A percentile compares a stretch with the other conserved stretches of the same genome.
phyloP scores from a whole-genome alignment of 2,797 vertebrate genomes.

The Pygocentrus nattereri region DNA sequence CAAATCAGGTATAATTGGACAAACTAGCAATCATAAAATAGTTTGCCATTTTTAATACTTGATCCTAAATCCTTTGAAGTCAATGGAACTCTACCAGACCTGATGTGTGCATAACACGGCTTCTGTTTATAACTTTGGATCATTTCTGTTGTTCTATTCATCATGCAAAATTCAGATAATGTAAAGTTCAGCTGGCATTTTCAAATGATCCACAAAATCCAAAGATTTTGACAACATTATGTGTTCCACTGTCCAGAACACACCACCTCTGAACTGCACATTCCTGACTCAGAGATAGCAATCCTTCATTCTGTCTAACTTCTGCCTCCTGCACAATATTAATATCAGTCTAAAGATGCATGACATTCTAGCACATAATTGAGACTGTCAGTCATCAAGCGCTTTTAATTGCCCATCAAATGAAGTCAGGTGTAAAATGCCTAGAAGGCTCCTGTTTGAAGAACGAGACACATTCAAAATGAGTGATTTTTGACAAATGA shows the following conservation, averaged over 20 bases:
- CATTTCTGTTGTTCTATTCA: background rate
- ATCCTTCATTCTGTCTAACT: conserved; percentile 25
- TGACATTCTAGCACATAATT: background rate
- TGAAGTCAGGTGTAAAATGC: conserved; percentile 23
- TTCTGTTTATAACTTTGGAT: background rate
- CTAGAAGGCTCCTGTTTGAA: conserved; percentile 12
- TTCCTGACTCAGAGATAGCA: conserved; percentile 46
- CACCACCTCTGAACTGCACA: conserved; percentile 42
- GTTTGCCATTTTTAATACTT: no score
- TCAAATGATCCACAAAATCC: background rate
- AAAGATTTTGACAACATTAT: background rate
- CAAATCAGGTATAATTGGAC: no score
- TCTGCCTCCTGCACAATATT: conserved; percentile 23
- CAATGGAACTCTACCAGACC: no score
- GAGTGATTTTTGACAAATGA: no score
- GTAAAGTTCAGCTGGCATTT: background rate
- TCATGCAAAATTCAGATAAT: background rate
- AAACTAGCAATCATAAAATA: no score
- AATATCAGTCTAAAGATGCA: conserved; percentile 33
- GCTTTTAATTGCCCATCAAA: conserved; percentile 21
- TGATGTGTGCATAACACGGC: no score
- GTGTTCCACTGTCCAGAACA: background rate
- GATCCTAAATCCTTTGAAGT: no score
- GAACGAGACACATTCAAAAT: background rate
- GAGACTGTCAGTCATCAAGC: conserved; percentile 6